Evolutionary conservation across 1,140 invertebrate genomes (phyloP).

Genomic region (Pseudachorutes palmiensis): DNA sequence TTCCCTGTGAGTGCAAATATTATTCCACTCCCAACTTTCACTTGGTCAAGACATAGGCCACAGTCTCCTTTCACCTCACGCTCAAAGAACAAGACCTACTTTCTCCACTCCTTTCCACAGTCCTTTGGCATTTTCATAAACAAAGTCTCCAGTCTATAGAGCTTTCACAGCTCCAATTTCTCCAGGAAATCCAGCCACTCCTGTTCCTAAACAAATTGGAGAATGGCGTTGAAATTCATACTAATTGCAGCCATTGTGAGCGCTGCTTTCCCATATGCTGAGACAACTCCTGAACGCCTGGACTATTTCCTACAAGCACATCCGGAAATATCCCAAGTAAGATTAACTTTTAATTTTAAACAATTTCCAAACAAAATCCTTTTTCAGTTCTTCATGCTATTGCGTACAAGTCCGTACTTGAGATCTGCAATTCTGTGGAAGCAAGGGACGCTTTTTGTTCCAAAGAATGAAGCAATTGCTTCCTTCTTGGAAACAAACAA

Average conservation of each 20-base stretch:
- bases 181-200: background rate
- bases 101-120: background rate
- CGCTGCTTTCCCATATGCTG: background rate
- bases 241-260: background rate
- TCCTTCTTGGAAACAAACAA: background rate
- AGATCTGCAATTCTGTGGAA: slow-evolving; percentile 4
- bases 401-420: background rate
- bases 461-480: slow-evolving; percentile 20
- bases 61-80: slow-evolving; percentile 2
- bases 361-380: background rate
- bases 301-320: background rate
- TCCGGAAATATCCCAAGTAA: background rate
- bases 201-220: too few species aligned
- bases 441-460: slow-evolving; percentile 22
- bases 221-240: too few species aligned
- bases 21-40: background rate
- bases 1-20: background rate
- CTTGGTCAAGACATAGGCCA: background rate
- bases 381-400: background rate
- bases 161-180: background rate
- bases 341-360: background rate
- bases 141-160: background rate
- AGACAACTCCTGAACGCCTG: background rate
- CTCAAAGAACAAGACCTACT: background rate
- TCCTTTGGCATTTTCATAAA: slow-evolving; percentile 3